These are phyloP conservation scores for Pseudoatta argentina DNA, from an alignment of 1,140 invertebrate genomes.

Conservation along the genomic window DNA sequence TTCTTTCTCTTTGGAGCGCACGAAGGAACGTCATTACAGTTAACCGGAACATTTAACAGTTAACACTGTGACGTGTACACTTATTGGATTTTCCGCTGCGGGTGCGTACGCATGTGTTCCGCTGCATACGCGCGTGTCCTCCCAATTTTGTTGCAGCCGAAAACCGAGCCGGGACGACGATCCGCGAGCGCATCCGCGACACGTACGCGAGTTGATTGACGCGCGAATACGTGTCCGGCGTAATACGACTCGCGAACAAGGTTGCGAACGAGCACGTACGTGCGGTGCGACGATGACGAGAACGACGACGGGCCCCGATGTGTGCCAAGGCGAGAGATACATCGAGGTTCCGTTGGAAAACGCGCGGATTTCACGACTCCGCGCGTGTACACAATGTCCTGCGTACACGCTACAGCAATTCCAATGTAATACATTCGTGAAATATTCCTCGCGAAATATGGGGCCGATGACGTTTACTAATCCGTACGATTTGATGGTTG, in stretches of 20 bases:
- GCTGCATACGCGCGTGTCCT: neutral
- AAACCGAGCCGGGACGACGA: neutral
- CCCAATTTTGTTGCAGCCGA: conserved; percentile 44
- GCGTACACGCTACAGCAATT: neutral
- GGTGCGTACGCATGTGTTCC: neutral
- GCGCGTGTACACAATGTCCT: conserved; percentile 4
- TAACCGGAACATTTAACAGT: conserved; percentile 27
- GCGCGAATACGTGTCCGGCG: conserved; percentile 57
- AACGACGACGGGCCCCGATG: conserved; percentile 58
- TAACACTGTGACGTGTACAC: conserved; percentile 12
- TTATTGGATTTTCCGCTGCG: conserved; percentile 10
- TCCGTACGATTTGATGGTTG: neutral
- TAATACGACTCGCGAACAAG: conserved; percentile 50
- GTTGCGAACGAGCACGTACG: conserved; percentile 53
- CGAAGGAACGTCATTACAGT: conserved; percentile 10
- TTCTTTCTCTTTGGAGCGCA: neutral
- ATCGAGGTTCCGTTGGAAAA: conserved; percentile 40
- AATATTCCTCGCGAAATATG: neutral
- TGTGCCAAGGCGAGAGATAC: conserved; percentile 72
- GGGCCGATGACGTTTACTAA: neutral
- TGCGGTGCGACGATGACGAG: conserved; percentile 34
- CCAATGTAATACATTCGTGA: neutral
- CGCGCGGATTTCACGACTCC: conserved; percentile 38
- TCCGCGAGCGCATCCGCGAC: conserved; percentile 43
- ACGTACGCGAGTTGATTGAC: conserved; percentile 59